These are phyloP conservation scores for Tenthredo livida DNA, from an alignment of 2,888 invertebrate species.

Conservation along the genomic window DNA sequence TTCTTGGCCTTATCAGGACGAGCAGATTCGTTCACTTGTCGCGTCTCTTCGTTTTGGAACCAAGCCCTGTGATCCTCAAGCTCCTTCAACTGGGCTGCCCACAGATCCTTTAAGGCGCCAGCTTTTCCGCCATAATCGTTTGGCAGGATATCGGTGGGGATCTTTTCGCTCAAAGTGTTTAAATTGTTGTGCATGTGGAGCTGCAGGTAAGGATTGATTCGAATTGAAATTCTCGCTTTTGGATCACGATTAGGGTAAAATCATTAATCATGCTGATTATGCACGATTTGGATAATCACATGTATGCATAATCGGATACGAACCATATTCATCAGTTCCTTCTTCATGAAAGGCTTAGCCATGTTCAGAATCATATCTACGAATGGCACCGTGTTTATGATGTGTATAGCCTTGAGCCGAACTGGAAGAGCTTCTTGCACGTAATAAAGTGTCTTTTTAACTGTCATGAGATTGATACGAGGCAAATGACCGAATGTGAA, in stretches of 20 bases:
- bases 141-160: conserved; percentile 82
- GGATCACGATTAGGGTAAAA: not conserved
- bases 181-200: conserved; percentile 79
- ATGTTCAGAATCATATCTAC: conserved; percentile 86
- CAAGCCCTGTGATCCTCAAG: conserved; percentile 74
- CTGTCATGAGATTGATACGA: conserved; percentile 82
- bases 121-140: conserved; percentile 83
- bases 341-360: conserved; percentile 87
- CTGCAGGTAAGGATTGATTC: conserved; percentile 62
- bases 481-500: conserved; percentile 83
- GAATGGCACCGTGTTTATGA: conserved; percentile 84
- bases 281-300: not conserved
- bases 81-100: conserved; percentile 65
- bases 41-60: conserved; percentile 79
- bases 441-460: conserved; percentile 85
- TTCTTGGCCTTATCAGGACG: conserved; percentile 84
- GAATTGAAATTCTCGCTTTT: not conserved
- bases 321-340: conserved; percentile 80
- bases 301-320: conserved; percentile 50
- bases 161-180: conserved; percentile 78
- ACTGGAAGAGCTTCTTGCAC: conserved; percentile 87
- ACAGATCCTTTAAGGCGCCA: conserved; percentile 71
- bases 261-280: not conserved
- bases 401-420: conserved; percentile 85
- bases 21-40: conserved; percentile 81